Conservation (phyloP, 2,113 vertebrate genomes). For the Callipepla californica region DNA sequence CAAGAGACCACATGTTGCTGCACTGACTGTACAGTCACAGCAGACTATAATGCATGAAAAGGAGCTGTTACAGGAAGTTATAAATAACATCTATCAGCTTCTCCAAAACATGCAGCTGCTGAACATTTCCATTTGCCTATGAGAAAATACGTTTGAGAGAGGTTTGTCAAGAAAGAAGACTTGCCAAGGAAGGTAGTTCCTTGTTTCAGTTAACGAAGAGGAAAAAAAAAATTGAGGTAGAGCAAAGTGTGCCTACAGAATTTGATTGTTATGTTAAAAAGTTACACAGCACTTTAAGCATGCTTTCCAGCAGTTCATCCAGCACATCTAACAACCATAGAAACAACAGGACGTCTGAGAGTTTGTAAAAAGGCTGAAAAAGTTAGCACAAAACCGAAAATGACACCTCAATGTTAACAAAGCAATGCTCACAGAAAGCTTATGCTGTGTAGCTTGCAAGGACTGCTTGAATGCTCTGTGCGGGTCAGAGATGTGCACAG, state of each 20-base stretch:
- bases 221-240: neutral
- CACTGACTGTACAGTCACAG: neutral
- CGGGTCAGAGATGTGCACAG: neutral
- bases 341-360: neutral
- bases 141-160: neutral
- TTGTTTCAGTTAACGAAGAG: neutral
- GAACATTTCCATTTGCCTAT: slow-evolving; percentile 15
- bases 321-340: neutral
- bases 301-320: neutral
- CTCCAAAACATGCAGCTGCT: slow-evolving; percentile 20
- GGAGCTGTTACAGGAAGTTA: neutral
- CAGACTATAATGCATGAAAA: slow-evolving; percentile 2
- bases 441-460: neutral
- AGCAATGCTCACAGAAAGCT: neutral
- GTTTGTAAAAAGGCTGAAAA: neutral
- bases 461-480: neutral
- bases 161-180: neutral
- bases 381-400: neutral
- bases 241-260: neutral
- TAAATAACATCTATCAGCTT: slow-evolving; percentile 40
- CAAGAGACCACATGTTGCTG: neutral
- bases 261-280: neutral
- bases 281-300: neutral
- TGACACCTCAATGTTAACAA: neutral
- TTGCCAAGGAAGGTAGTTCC: neutral